A percentile compares a stretch with the other conserved stretches of the same genome.
Conservation (phyloP, 2,113 vertebrate species). For the Leptodactylus fuscus region DNA sequence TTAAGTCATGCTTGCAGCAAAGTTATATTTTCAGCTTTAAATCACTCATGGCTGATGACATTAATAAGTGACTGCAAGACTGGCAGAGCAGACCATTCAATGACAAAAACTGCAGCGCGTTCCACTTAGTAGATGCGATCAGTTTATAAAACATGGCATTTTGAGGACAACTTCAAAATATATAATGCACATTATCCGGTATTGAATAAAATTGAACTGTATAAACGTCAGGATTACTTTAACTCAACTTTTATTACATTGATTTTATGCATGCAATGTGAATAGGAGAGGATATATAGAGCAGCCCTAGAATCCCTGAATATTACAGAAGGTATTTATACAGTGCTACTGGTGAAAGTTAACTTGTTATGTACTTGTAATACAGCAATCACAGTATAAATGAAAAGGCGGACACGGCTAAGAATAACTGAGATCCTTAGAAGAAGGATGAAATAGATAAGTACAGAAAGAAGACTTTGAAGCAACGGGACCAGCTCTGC, state of each 20-base stretch:
- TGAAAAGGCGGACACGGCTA: not conserved
- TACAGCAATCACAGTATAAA: not conserved
- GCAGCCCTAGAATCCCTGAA: not conserved
- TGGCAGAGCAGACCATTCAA: slow-evolving; percentile 8
- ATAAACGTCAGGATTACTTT: slow-evolving; percentile 22
- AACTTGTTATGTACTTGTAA: not conserved
- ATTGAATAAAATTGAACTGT: slow-evolving; percentile 28
- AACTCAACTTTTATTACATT: slow-evolving; percentile 16
- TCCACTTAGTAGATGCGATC: slow-evolving; percentile 10
- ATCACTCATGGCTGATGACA: not conserved
- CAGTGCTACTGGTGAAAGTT: not conserved
- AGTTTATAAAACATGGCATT: slow-evolving; percentile 31
- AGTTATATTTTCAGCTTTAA: not conserved
- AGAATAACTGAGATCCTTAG: not conserved
- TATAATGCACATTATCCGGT: not conserved
- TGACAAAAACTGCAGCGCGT: not conserved
- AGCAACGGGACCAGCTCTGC: not conserved
- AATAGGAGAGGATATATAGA: not conserved
- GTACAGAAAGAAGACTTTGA: not conserved
- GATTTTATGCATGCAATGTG: slow-evolving; percentile 28
- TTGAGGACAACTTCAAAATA: slow-evolving; percentile 27
- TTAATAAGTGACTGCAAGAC: slow-evolving; percentile 9
- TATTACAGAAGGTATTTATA: slow-evolving; percentile 1
- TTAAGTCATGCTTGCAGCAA: slow-evolving; percentile 6
- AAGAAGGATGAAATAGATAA: slow-evolving; percentile 18